Evolutionary conservation across 1,140 invertebrate species (phyloP).

Genomic region (Ceratosolen fusciceps): DNA sequence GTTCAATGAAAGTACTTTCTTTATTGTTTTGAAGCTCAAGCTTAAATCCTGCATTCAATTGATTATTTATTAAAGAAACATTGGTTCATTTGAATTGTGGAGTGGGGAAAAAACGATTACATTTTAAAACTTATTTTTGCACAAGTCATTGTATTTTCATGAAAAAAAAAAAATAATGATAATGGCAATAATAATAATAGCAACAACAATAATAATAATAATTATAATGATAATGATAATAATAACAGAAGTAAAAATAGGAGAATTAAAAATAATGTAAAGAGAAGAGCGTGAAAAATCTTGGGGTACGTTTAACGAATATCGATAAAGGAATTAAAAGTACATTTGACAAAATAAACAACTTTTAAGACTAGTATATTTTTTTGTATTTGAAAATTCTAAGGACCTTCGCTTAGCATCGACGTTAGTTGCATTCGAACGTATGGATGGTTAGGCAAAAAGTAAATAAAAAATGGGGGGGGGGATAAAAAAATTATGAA

Average conservation of each 20-base stretch:
- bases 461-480: background rate
- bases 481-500: background rate
- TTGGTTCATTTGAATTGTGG: background rate
- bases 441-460: background rate
- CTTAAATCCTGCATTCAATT: too few species aligned
- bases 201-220: too few species aligned
- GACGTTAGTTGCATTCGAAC: background rate
- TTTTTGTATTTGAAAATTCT: conserved; percentile 25
- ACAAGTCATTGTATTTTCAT: background rate
- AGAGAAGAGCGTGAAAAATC: too few species aligned
- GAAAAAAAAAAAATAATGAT: too few species aligned
- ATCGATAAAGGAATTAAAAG: conserved; percentile 16
- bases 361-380: background rate
- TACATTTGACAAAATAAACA: background rate
- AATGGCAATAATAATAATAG: background rate
- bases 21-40: too few species aligned
- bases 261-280: too few species aligned
- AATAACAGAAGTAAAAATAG: too few species aligned
- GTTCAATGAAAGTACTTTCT: too few species aligned
- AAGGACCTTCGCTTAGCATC: conserved; percentile 33
- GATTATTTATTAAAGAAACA: too few species aligned
- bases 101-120: too few species aligned
- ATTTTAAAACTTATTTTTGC: background rate
- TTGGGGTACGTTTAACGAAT: too few species aligned
- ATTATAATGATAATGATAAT: too few species aligned